Base-by-base conservation (phyloP, 2,888 invertebrate genomes). In the Toxonevra muliebris region DNA sequence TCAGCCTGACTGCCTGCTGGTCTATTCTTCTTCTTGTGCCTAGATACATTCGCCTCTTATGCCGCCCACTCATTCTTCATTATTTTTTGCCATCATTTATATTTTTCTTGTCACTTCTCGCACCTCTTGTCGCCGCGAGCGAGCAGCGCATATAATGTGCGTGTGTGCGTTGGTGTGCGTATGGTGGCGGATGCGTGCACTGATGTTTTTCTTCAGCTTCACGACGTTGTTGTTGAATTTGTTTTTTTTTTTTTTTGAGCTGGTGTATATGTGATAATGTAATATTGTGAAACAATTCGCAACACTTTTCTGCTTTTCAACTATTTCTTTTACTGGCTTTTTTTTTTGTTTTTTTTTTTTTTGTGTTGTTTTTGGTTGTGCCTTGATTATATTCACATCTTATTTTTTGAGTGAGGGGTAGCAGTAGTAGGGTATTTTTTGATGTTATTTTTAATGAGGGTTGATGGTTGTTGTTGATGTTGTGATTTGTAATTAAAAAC, bases 21-120 rank as follows among this genome's bases (percentile, higher is more conserved):
- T 30, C 30, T 30, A 7, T 30, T 30, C 30, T 30, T 7, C 7
- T 30, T 30, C 30, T 30, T 30, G 30, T 30, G 30, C 30, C 30
- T 30, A 7, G 30, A 30, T 30, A 30, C 30, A 7, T 30, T 30
- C 30, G 30, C 30, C 30, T 30, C 2, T 30, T 30, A 30, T 30
- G 1, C 59, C 69, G 53, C 67, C 65, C 67, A 57, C 70, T 53
- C 67, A 65, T 70, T 65, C 61, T 65, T 70, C 70, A 67, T 70
- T 67, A 20, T 58, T 13, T 65, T 59, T 58, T 10, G 50, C 61
- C 66, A 66, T 69, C 66, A 66, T 66, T 69, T 69, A 63, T 69
- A 69, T 63, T 69, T 66, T 66, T 66, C 64, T 63, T 69, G 69
- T 54, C 66, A 69, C 69, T 66, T 69, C 66, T 64, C 66, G 61